Evolutionary conservation across 92 coral and sea anemone species (phyloP), one percentile per base, ranked within the genome.

Genomic region (Porites rus): DNA sequence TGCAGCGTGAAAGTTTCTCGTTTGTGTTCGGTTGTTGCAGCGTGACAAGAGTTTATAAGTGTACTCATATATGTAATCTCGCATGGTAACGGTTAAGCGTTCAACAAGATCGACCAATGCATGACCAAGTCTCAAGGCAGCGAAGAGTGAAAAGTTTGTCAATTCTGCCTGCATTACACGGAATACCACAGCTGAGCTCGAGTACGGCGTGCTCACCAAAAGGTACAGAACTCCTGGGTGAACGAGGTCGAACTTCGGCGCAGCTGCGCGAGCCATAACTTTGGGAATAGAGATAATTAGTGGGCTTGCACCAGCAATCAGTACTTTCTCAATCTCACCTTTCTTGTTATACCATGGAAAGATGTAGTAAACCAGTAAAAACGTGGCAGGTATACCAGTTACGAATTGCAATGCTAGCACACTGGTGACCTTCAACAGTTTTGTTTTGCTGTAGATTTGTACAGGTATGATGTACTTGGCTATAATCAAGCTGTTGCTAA

Each of bases 101-200:
- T 92, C 91, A 31, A 91, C 19, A 3, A 95, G 72, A 59, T 87
- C 96, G 24, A 89, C 80, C 14, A 65, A 10, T 6, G 95, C 95
- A 53, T 91, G 93, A 19, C 85, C 86, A 22, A 93, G 20, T 20
- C 95, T 92, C 62, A 94, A 87, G 17, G 85, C 94, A 21, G 87
- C 81, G 73, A 92, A 94, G 43, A 84, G 59, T 38, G 38, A 65
- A 85, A 89, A 67, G 65, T 78, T 84, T 13, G 68, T 80, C 66
- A 94, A 76, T 53, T 94, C 94, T 4, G 95, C 95, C 73, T 92
- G 98, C 91, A 94, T 83, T 9, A 87, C 84, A 12, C 98, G 92
- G 51, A 87, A 92, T 1, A 91, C 87, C 2, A 87, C 18, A 10
- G 93, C 90, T 12, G 87, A 64, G 1, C 52, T 82, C 17, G 88